Percentiles rank a stretch among this genome's conserved stretches.
phyloP scores from a whole-genome alignment of 2,797 vertebrate species.

The Myotis myotis region DNA sequence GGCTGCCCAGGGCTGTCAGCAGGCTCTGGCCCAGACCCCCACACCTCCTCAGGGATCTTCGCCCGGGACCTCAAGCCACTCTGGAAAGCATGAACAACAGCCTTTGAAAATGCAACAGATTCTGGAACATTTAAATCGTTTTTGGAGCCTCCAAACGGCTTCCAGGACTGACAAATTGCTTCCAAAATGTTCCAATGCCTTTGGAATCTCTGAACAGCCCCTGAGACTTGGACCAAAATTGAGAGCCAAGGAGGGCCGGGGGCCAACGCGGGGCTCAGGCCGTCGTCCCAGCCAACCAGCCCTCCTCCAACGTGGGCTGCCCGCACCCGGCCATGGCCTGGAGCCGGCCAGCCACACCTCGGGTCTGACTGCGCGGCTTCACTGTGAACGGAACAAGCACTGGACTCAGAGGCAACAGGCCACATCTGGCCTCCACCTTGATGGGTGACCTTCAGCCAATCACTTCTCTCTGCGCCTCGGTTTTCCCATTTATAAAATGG shows the following conservation, averaged over 20 bases:
- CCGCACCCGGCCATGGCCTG: not conserved
- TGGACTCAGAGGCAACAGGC: not conserved
- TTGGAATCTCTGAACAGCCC: constrained; percentile 66
- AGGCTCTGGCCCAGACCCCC: not conserved
- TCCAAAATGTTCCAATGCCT: constrained; percentile 68
- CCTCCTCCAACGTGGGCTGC: not conserved
- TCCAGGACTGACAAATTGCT: constrained; percentile 66
- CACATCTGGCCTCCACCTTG: not conserved
- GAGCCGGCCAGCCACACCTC: not conserved
- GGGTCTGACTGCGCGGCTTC: not conserved
- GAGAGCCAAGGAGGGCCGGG: constrained; percentile 23
- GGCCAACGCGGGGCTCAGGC: not conserved
- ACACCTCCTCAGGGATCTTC: not conserved
- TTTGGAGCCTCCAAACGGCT: constrained; percentile 35
- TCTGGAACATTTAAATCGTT: constrained; percentile 50
- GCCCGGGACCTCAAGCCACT: not conserved
- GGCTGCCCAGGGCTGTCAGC: not conserved
- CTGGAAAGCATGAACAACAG: constrained; percentile 42
- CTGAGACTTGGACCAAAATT: constrained; percentile 37
- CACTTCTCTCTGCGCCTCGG: not conserved
- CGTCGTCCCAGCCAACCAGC: not conserved
- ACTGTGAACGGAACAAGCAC: not conserved
- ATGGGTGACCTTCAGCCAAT: not conserved
- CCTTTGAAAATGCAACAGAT: not conserved
- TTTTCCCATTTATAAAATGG: not conserved